Base-by-base conservation (phyloP, 2,797 vertebrate species). In the Danio choprae region DNA sequence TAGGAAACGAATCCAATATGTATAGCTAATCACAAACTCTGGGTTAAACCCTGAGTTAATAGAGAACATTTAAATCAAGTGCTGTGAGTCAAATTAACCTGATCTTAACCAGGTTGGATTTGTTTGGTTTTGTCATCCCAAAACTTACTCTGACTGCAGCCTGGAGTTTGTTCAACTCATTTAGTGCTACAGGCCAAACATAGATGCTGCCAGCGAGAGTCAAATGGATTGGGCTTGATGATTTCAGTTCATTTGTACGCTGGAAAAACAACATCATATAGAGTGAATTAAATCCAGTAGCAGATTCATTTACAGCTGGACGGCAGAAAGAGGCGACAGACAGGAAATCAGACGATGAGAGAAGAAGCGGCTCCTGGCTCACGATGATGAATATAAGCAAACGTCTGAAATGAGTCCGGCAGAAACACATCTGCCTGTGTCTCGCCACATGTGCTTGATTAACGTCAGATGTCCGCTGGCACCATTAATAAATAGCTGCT, bases 351-450 rank as follows among this genome's bases (percentile, higher is more conserved):
- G 10, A 68, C 38, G 56, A 79, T 51, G 56, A 71, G 44, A 9
- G 65, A 55, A 36, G 11, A 65, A 46, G 41, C 11, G 36, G 70
- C n/a, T 70, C 71, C 41, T 80, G 63, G 40, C 67, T 55, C 51
- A 12, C 76, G 58, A 76, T 53, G 16, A 53, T 70, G 65, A 80
- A 73, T 15, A 79, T 41, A 22, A 76, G 36, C 7, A 29, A 72
- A 58, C 5, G 36, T 79, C 69, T 77, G 38, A 78, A 63, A 74
- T 46, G 6, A 79, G 40, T 81, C 68, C 71, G 69, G 46, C 70
- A 67, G 48, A 75, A 50, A 51, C 68, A 85, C 89, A 91, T 88
- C 87, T 89, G 89, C 79, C 77, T 86, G 59, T 50, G 51, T 79
- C 87, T 86, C 55, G 81, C 55, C 85, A 81, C 79, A 79, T 72